A percentile compares a stretch with the other conserved stretches of the same genome.
These are phyloP conservation scores for Acanthopleura granulata DNA, from an alignment of 2,888 invertebrate species.

Conservation along the genomic window DNA sequence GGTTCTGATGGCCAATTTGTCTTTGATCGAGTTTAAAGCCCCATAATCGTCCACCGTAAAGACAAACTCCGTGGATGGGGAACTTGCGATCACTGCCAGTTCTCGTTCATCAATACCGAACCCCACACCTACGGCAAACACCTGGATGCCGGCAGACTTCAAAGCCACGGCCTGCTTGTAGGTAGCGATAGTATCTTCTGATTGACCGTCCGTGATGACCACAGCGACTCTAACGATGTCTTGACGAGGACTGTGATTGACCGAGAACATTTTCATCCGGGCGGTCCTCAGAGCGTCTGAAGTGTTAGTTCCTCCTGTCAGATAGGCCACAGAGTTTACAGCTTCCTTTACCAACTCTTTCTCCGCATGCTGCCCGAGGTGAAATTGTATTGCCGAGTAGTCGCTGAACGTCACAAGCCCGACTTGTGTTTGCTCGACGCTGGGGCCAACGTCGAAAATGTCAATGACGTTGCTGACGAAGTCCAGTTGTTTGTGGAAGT, in stretches of 20 bases:
- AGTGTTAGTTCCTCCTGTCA: slow-evolving; percentile 37
- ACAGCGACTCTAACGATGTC: slow-evolving; percentile 38
- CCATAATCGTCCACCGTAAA: slow-evolving; percentile 44
- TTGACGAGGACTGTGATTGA: slow-evolving; percentile 34
- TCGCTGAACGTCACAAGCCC: slow-evolving; percentile 48
- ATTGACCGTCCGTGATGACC: slow-evolving; percentile 43
- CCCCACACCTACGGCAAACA: slow-evolving; percentile 46
- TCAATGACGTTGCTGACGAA: slow-evolving; percentile 47
- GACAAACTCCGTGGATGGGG: slow-evolving; percentile 14
- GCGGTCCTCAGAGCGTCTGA: slow-evolving; percentile 33
- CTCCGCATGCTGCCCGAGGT: slow-evolving; percentile 36
- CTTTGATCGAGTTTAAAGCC: slow-evolving; percentile 42
- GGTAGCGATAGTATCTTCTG: slow-evolving; percentile 33
- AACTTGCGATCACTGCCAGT: not conserved
- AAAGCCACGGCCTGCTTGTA: slow-evolving; percentile 31
- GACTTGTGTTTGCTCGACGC: slow-evolving; percentile 39
- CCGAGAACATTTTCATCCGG: slow-evolving; percentile 38
- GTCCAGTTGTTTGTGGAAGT: slow-evolving; percentile 41
- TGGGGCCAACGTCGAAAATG: slow-evolving; percentile 46
- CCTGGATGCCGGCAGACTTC: slow-evolving; percentile 33
- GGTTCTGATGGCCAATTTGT: slow-evolving; percentile 38
- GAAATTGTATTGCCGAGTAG: slow-evolving; percentile 36
- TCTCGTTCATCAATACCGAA: slow-evolving; percentile 25
- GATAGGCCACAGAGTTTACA: slow-evolving; percentile 34
- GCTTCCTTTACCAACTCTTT: slow-evolving; percentile 30